These are phyloP conservation scores for Drosophila persimilis DNA, from an alignment of 1,140 invertebrate species.

Conservation along the genomic window DNA sequence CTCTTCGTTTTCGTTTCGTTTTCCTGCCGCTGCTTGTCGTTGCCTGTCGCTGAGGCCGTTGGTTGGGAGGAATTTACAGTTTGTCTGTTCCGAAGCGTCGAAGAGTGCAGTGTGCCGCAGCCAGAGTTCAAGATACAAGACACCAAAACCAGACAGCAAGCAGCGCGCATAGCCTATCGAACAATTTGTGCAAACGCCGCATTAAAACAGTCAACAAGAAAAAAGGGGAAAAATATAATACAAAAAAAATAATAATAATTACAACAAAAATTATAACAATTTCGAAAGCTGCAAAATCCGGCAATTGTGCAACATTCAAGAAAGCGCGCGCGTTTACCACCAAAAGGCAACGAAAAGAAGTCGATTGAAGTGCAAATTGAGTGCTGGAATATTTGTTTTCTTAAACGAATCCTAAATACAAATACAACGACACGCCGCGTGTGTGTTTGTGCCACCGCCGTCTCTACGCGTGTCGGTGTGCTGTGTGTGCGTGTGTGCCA, in stretches of 20 bases:
- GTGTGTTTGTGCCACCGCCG: slow-evolving; percentile 15
- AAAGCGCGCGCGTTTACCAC: slow-evolving; percentile 28
- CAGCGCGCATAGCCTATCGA: too few relatives aligned
- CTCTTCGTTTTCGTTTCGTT: too few relatives aligned
- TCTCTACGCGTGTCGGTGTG: slow-evolving; percentile 21
- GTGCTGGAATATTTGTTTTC: slow-evolving; percentile 23
- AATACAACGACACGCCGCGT: slow-evolving; percentile 24
- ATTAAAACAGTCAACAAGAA: too few relatives aligned
- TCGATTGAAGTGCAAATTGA: slow-evolving; percentile 1
- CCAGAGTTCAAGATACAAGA: slow-evolving; percentile 2
- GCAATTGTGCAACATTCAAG: neutral
- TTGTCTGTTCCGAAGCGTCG: slow-evolving; percentile 8
- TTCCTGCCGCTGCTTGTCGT: neutral
- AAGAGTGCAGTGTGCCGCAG: slow-evolving; percentile 2
- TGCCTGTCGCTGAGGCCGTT: slow-evolving; percentile 14
- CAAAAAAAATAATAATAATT: neutral
- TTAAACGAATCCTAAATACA: slow-evolving; percentile 2
- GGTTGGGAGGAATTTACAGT: slow-evolving; percentile 8
- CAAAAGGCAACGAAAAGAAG: slow-evolving; percentile 9
- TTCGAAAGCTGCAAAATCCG: slow-evolving; percentile 3
- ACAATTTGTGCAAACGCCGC: slow-evolving; percentile 8
- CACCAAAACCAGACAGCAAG: too few relatives aligned
- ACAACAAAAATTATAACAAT: slow-evolving; percentile 19
- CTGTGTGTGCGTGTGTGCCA: slow-evolving; percentile 20
- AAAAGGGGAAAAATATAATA: neutral